Percentiles rank a stretch among this genome's conserved stretches.
Conservation (phyloP, 1,140 invertebrate genomes). For the Holcopasites calliopsidis region DNA sequence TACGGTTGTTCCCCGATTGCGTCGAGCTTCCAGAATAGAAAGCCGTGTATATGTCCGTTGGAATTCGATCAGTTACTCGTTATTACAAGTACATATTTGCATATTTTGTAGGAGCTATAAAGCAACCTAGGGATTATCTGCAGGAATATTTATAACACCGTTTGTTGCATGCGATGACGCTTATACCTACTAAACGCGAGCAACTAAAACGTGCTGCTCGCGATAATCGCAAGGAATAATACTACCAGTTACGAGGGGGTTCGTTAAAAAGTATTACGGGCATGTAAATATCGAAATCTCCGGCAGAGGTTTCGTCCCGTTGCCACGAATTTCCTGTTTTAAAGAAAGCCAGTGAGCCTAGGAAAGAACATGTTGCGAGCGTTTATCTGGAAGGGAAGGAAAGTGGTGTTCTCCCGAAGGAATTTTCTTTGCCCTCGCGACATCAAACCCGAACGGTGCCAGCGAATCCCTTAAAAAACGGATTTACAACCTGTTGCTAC, state of each 20-base stretch:
- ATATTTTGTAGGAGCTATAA: too few species aligned
- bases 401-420: slow-evolving; percentile 72
- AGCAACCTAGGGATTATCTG: too few species aligned
- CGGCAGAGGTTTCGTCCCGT: neutral
- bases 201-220: neutral
- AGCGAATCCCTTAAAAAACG: slow-evolving; percentile 78
- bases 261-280: neutral
- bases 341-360: neutral
- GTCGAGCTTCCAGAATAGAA: slow-evolving; percentile 9
- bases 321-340: neutral
- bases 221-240: neutral
- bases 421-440: slow-evolving; percentile 75
- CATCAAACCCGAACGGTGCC: slow-evolving; percentile 73
- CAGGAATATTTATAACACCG: neutral
- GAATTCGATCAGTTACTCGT: too few species aligned
- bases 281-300: neutral
- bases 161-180: neutral
- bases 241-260: neutral
- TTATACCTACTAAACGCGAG: neutral
- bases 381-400: slow-evolving; percentile 32
- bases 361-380: slow-evolving; percentile 12
- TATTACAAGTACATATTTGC: neutral
- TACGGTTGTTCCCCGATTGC: slow-evolving; percentile 27
- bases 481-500: slow-evolving; percentile 81
- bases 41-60: neutral